These are phyloP conservation scores for Scleropages formosus DNA, from an alignment of 2,797 vertebrate species.

Conservation along the genomic window DNA sequence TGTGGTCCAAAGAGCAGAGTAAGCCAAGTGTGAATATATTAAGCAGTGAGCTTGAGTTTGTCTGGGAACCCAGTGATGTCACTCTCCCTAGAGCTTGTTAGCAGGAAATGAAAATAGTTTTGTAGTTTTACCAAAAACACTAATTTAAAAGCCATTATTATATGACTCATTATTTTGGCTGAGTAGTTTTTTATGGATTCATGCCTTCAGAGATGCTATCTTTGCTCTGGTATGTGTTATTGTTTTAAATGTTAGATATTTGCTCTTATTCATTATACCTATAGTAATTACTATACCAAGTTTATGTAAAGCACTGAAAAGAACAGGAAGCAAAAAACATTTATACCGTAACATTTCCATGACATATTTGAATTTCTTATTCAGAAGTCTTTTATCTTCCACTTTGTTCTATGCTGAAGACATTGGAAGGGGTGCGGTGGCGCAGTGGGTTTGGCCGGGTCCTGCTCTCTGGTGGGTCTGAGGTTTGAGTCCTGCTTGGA, in stretches of 20 bases:
- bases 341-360: no score
- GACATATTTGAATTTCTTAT: no score
- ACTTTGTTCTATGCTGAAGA: no score
- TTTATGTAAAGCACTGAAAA: no score
- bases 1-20: neutral
- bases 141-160: neutral
- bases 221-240: neutral
- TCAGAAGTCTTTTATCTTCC: no score
- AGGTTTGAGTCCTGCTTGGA: no score
- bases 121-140: neutral
- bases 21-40: neutral
- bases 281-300: no score
- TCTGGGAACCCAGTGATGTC: neutral
- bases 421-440: no score
- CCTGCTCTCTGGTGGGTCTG: no score
- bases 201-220: constrained; percentile 19
- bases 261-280: no score
- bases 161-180: neutral
- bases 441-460: no score
- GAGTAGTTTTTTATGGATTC: constrained; percentile 29
- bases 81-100: neutral
- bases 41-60: neutral
- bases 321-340: no score
- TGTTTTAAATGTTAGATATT: constrained; percentile 21
- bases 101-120: neutral